These are phyloP conservation scores for Ispidina picta DNA, from an alignment of 2,797 vertebrate genomes.

Conservation along the genomic window DNA sequence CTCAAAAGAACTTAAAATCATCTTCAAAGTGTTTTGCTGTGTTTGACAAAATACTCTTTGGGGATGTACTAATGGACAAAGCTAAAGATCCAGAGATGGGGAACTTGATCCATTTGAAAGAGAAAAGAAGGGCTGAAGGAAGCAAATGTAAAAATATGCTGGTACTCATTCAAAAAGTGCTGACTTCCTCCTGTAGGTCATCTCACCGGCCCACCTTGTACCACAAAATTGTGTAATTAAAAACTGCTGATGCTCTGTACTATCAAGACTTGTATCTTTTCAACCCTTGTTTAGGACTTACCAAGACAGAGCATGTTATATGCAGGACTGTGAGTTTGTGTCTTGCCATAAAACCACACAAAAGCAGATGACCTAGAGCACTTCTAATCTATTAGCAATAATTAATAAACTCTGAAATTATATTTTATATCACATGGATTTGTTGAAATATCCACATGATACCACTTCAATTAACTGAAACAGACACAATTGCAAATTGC, in stretches of 20 bases:
- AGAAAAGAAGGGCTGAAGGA: conserved; percentile 58
- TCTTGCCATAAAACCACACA: neutral
- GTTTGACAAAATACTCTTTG: conserved; percentile 75
- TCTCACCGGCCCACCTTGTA: conserved; percentile 14
- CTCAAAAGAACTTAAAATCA: conserved; percentile 61
- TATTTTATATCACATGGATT: neutral
- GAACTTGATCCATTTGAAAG: conserved; percentile 73
- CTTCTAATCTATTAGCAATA: neutral
- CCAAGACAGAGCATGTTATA: neutral
- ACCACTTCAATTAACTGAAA: neutral
- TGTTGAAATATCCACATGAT: neutral
- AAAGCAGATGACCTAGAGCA: neutral
- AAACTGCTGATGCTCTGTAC: conserved; percentile 59
- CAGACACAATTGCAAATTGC: neutral
- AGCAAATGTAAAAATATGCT: conserved; percentile 56
- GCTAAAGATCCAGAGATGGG: conserved; percentile 69
- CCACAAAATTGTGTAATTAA: conserved; percentile 59
- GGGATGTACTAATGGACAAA: conserved; percentile 75
- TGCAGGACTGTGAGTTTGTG: neutral
- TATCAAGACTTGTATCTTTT: conserved; percentile 44
- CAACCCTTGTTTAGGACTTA: neutral
- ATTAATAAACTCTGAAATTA: neutral
- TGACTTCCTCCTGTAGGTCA: conserved; percentile 69
- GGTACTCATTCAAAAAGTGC: conserved; percentile 68
- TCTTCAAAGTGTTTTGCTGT: conserved; percentile 74